Evolutionary conservation across 1,140 invertebrate species (phyloP).

Genomic region (Arctopsyche grandis): DNA sequence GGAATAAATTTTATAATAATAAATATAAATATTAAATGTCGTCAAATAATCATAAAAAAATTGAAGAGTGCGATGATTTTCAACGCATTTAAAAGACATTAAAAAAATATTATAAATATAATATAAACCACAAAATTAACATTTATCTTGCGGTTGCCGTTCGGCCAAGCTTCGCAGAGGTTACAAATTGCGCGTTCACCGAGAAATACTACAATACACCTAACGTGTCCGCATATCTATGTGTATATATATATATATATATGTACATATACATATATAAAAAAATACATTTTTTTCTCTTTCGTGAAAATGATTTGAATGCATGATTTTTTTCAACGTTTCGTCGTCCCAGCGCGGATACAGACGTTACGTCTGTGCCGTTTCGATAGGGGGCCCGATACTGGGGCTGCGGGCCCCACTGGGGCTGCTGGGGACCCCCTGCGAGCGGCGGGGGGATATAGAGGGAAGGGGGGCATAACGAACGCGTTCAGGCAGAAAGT

Average conservation of each 20-base stretch:
- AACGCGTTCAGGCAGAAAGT: constrained; percentile 66
- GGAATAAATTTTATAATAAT: too few relatives aligned
- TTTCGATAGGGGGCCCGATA: constrained; percentile 20
- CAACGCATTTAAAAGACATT: too few relatives aligned
- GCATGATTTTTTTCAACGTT: background rate
- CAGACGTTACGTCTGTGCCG: constrained; percentile 34
- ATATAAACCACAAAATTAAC: too few relatives aligned
- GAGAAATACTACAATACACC: background rate
- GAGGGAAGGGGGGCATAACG: constrained; percentile 56
- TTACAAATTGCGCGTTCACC: background rate
- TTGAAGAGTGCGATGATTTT: too few relatives aligned
- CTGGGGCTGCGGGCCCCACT: constrained; percentile 23
- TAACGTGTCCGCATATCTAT: too few relatives aligned
- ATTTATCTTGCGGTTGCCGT: background rate
- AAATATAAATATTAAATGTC: too few relatives aligned
- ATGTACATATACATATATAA: background rate
- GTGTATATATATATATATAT: too few relatives aligned
- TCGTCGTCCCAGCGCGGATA: background rate
- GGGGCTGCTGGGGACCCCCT: constrained; percentile 40
- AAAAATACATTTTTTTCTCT: background rate
- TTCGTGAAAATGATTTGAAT: constrained; percentile 8
- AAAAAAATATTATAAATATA: too few relatives aligned
- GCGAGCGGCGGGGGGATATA: constrained; percentile 44
- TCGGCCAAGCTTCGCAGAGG: background rate
- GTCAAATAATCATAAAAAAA: too few relatives aligned